Conservation (phyloP, 2,797 vertebrate species). For the Otolemur crassicaudatus region DNA sequence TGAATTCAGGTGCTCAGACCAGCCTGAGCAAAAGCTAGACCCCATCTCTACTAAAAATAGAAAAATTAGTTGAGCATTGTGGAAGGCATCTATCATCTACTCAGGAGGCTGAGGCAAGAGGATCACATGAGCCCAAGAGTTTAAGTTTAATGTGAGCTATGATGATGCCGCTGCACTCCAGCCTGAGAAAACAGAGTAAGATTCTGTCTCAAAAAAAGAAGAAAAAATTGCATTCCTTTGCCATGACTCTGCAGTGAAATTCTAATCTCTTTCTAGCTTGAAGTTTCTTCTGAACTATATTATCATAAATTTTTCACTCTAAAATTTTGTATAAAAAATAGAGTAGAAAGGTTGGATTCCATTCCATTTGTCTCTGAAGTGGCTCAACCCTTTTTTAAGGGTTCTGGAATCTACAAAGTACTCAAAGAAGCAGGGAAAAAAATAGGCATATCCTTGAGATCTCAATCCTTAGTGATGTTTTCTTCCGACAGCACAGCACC, state of each 20-base stretch:
- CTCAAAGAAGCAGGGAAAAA: neutral
- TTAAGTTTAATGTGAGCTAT: no score
- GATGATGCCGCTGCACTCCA: no score
- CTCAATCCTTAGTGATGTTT: neutral
- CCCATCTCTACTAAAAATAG: no score
- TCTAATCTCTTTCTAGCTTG: neutral
- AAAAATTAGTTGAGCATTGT: no score
- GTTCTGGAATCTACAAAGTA: neutral
- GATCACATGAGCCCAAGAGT: no score
- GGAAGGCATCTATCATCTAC: no score
- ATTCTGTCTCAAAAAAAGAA: no score
- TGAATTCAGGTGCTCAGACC: no score
- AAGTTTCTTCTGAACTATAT: neutral
- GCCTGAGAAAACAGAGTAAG: no score
- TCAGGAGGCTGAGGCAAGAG: no score
- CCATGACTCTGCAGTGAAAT: conserved; percentile 7
- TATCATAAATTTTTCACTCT: neutral
- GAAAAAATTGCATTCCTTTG: neutral
- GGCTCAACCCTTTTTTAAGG: neutral
- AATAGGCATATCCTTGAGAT: neutral
- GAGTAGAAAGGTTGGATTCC: neutral
- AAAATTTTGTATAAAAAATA: conserved; percentile 45
- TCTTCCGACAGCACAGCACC: neutral
- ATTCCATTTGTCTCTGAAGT: conserved; percentile 39
- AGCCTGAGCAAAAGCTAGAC: no score